Base-by-base conservation (phyloP, 2,888 invertebrate genomes). In the Serrognathus titanus region DNA sequence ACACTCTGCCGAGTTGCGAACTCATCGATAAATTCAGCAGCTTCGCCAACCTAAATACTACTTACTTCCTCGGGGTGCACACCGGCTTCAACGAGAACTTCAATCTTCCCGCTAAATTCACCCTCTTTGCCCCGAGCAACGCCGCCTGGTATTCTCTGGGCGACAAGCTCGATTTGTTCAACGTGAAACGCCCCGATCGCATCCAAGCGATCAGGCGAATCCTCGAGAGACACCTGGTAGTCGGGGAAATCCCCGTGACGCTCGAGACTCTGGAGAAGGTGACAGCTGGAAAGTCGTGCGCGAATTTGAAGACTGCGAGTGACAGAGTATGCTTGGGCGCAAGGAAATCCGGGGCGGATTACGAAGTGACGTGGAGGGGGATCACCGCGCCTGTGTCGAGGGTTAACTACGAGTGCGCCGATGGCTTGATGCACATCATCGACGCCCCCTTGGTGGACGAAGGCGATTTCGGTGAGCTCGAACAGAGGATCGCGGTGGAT, bases 381-480 rank as follows among this genome's bases (percentile, higher is more conserved):
- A 88, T 68, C 71, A 85, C 85, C 82, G 88, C 94, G 63, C 85
- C 85, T 68, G 89, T 95, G 46, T 84, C 88, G 73, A 86, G 94
- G 60, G 89, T 95, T 1, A 93, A 97, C 77, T 93, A 96, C 11
- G 90, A 92, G 69, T 96, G 96, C 76, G 94, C 90, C 75, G 94
- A 97, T 75, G 97, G 97, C 38, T 89, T 94, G 64, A 92, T 97
- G 63, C 96, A 97, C 76, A 89, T 95, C 60, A 91, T 97, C 70
- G 94, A 94, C 73, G 84, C 85, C 65, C 93, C 94, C 2, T 85
- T 96, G 69, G 80, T 92, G 57, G 82, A 85, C 68, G 88, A 89
- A 68, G 85, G 85, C 69, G 93, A 94, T 5, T 31, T 31, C 24
- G 24, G 7, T 7, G 24, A 31, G 4, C 24, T 31, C 24, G 24